phyloP scores from a whole-genome alignment of 2,113 vertebrate genomes.

The Recurvirostra avosetta region DNA sequence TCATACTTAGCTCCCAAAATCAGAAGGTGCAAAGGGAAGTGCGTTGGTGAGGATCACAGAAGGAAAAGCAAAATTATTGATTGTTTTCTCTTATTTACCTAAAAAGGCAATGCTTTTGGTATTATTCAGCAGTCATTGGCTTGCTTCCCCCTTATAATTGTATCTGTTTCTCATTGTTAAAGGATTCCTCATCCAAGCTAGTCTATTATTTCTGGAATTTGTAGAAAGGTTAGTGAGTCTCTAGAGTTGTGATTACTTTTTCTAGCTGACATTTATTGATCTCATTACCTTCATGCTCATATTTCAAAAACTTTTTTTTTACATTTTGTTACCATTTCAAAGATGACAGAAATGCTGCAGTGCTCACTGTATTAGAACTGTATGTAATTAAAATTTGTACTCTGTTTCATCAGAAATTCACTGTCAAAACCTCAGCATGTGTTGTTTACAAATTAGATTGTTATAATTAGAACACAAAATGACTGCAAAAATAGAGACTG shows the following conservation, averaged over 20 bases:
- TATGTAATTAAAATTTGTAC: slow-evolving; percentile 78
- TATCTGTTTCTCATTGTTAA: slow-evolving; percentile 72
- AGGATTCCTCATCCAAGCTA: slow-evolving; percentile 72
- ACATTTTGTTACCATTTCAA: slow-evolving; percentile 76
- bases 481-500: slow-evolving; percentile 49
- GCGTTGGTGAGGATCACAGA: background rate
- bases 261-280: slow-evolving; percentile 88
- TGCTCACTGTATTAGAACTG: slow-evolving; percentile 73
- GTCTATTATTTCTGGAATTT: slow-evolving; percentile 82
- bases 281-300: slow-evolving; percentile 82
- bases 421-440: slow-evolving; percentile 67
- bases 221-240: slow-evolving; percentile 86
- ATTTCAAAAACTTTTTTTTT: slow-evolving; percentile 78
- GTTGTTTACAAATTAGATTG: slow-evolving; percentile 71
- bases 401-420: slow-evolving; percentile 71
- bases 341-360: slow-evolving; percentile 73
- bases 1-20: slow-evolving; percentile 9
- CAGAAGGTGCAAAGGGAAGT: background rate
- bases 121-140: slow-evolving; percentile 51
- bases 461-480: slow-evolving; percentile 69
- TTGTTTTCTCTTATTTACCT: slow-evolving; percentile 59
- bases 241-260: slow-evolving; percentile 84
- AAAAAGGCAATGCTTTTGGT: slow-evolving; percentile 49
- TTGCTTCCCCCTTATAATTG: slow-evolving; percentile 63
- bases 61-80: slow-evolving; percentile 55